These are phyloP conservation scores for Actenoides lindsayi DNA, from an alignment of 2,113 vertebrate species.

Conservation along the genomic window DNA sequence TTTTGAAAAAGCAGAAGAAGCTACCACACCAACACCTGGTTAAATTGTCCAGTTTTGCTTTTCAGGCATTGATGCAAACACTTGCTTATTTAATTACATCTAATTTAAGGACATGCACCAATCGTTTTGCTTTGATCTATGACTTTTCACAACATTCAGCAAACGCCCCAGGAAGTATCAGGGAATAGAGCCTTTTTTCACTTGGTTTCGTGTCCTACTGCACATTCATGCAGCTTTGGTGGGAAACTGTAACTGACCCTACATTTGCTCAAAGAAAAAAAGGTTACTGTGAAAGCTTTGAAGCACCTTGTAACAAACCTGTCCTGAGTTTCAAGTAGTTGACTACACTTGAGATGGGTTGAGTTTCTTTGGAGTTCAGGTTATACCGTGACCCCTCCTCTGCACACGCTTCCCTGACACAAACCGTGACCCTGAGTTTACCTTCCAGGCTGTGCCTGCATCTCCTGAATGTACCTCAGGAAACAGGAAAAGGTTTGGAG, in stretches of 20 bases:
- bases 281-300: neutral
- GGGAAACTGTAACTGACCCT: conserved; percentile 19
- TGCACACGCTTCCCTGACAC: neutral
- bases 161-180: conserved; percentile 2
- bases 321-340: conserved; percentile 39
- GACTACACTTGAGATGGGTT: neutral
- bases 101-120: neutral
- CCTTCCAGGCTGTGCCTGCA: neutral
- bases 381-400: neutral
- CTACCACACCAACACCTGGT: rapidly evolving
- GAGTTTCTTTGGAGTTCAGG: neutral
- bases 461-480: neutral
- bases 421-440: neutral
- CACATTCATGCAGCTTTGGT: neutral
- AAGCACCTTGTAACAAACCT: conserved; percentile 27
- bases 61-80: conserved; percentile 35
- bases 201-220: neutral
- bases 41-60: neutral
- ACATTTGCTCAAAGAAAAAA: neutral
- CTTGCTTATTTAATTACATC: conserved; percentile 18
- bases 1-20: neutral
- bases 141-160: conserved; percentile 17
- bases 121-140: neutral
- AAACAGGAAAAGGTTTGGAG: neutral
- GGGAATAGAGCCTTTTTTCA: conserved; percentile 5